Percentiles rank a stretch among this genome's conserved stretches.
Evolutionary conservation across 2,888 invertebrate genomes (phyloP).

Genomic region (Drosophila suboccidentalis): DNA sequence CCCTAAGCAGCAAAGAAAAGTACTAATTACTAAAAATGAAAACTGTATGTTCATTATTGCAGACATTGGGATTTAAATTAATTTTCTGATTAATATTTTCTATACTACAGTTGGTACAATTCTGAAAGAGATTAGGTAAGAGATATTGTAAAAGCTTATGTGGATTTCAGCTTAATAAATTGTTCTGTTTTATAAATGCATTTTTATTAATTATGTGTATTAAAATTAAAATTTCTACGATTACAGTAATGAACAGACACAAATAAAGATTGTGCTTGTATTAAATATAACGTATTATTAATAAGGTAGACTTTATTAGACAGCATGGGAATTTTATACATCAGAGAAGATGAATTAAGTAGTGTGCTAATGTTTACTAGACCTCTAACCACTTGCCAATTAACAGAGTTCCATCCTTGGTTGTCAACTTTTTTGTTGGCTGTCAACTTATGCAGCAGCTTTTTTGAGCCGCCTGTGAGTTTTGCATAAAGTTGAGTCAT

Average conservation of each 20-base stretch:
- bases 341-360: background rate
- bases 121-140: too few relatives aligned
- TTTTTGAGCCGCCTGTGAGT: background rate
- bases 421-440: slow-evolving; percentile 5
- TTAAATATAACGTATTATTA: background rate
- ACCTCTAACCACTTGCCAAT: slow-evolving; percentile 1
- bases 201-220: too few relatives aligned
- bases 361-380: slow-evolving; percentile 9
- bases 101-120: too few relatives aligned
- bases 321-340: background rate
- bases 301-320: background rate
- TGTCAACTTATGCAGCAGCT: slow-evolving; percentile 9
- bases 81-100: too few relatives aligned
- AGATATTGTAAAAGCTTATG: too few relatives aligned
- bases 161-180: too few relatives aligned
- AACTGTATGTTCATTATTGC: background rate
- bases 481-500: slow-evolving; percentile 18
- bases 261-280: background rate
- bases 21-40: background rate
- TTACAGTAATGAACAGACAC: background rate
- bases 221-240: too few relatives aligned
- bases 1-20: background rate
- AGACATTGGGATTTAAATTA: background rate
- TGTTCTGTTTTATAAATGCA: too few relatives aligned
- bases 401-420: slow-evolving; percentile 21